Base-by-base conservation (phyloP, 2,113 vertebrate genomes). In the Thamnaconus septentrionalis region DNA sequence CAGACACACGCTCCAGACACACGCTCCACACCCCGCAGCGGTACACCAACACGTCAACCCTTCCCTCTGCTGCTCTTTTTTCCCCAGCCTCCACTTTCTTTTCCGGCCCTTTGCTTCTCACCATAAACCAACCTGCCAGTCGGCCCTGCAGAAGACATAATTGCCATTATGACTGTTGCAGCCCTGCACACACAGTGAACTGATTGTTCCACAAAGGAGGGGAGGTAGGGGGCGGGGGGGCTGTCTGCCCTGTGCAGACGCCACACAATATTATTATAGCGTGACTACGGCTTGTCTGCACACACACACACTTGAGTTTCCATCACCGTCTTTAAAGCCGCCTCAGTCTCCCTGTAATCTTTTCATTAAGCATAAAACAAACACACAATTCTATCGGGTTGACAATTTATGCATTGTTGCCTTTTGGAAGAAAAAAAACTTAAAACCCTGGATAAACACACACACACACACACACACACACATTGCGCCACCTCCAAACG, bases 211-310 rank as follows among this genome's bases (percentile, higher is more conserved):
- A 1, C 61, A 48, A 55, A 79, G 64, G 76, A 7, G 73, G 66
- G 18, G 57, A 79, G 64, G 76, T 10, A 75, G 66, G 60, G 79
- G 70, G 55, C 44, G 70, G 67, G 77, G 67, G 77, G 72, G 81
- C 76, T 79, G 83, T 79, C 77, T 76, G 73, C 76, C 71, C 80
- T 77, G 74, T 79, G 78, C 76, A 82, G 87, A 82, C 68, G 69
- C 75, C 65, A 81, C 72, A 81, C 78, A 80, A 81, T 80, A 79
- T 86, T 88, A 79, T 79, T 40, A 66, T 86, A 84, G 88, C 84
- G 64, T 89, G 90, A 91, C 87, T 82, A 63, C 69, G 71, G 66
- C 77, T 78, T 78, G 79, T 79, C 53, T 64, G 59, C 66, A 41
- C 41, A 57, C 18, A 31, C 18, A 31, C 18, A 31, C 18, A 31